A percentile compares a stretch with the other conserved stretches of the same genome.
Conservation (phyloP, 1,140 invertebrate genomes). For the Hylaeus volcanicus region DNA sequence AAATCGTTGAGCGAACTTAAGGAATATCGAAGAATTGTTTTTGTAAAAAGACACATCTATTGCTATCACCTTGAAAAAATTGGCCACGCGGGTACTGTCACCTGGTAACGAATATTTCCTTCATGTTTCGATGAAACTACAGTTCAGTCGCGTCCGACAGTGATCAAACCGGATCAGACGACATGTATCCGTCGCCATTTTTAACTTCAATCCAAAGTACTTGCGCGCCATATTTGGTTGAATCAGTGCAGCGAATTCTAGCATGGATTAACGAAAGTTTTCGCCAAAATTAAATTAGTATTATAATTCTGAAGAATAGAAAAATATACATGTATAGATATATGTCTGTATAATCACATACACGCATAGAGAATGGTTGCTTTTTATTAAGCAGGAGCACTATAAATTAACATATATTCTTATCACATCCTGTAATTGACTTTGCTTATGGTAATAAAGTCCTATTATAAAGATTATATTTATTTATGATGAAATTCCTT, state of each 20-base stretch:
- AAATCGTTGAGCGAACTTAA: neutral
- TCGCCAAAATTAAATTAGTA: neutral
- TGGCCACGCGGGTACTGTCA: slow-evolving; percentile 62
- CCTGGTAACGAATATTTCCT: slow-evolving; percentile 42
- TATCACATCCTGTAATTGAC: neutral
- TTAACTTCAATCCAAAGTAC: slow-evolving; percentile 48
- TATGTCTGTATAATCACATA: too few relatives aligned
- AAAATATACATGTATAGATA: neutral
- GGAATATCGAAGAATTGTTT: neutral
- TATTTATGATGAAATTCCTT: neutral
- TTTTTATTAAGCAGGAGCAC: neutral
- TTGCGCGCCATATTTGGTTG: slow-evolving; percentile 8
- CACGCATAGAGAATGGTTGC: too few relatives aligned
- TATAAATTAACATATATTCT: neutral
- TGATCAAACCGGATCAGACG: slow-evolving; percentile 18
- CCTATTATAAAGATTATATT: neutral
- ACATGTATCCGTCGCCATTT: slow-evolving; percentile 63
- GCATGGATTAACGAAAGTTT: slow-evolving; percentile 3
- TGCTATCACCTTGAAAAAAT: slow-evolving; percentile 58
- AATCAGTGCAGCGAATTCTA: neutral
- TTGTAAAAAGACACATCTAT: neutral
- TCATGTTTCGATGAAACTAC: slow-evolving; percentile 58
- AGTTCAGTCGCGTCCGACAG: slow-evolving; percentile 16
- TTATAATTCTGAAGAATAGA: neutral
- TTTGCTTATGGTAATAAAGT: neutral